Evolutionary conservation across 2,888 invertebrate species (phyloP).

Genomic region (Pyrocoelia pectoralis): DNA sequence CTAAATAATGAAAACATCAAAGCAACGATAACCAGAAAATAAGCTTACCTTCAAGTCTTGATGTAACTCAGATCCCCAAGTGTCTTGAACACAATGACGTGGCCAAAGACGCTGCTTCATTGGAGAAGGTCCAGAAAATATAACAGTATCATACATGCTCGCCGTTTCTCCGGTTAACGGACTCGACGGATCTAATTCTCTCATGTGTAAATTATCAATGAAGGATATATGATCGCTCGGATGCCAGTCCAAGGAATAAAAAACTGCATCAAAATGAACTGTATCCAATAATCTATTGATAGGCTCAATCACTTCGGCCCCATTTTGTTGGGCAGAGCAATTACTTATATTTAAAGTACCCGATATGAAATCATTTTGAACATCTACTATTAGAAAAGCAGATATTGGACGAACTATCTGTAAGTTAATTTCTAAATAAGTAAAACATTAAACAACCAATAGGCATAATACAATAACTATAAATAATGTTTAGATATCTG

Average conservation of each 20-base stretch:
- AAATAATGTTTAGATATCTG: no score
- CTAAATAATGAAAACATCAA: slow-evolving; percentile 55
- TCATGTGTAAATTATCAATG: slow-evolving; percentile 86
- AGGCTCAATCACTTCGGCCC: slow-evolving; percentile 88
- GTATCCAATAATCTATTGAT: slow-evolving; percentile 86
- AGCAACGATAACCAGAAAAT: background rate
- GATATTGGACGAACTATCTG: slow-evolving; percentile 86
- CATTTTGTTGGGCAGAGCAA: slow-evolving; percentile 91
- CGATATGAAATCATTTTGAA: slow-evolving; percentile 97
- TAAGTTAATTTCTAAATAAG: slow-evolving; percentile 35
- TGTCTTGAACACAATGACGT: slow-evolving; percentile 93
- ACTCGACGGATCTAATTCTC: slow-evolving; percentile 77
- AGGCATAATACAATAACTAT: no score
- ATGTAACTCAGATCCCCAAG: slow-evolving; percentile 95
- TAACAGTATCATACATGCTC: slow-evolving; percentile 89
- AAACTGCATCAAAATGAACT: slow-evolving; percentile 85
- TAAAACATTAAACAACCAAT: no score
- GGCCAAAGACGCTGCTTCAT: slow-evolving; percentile 95
- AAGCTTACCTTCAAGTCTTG: slow-evolving; percentile 78
- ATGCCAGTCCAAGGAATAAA: slow-evolving; percentile 98
- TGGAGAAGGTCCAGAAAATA: slow-evolving; percentile 86
- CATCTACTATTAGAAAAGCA: slow-evolving; percentile 93
- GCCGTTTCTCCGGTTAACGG: slow-evolving; percentile 79
- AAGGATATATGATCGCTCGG: slow-evolving; percentile 96
- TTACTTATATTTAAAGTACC: slow-evolving; percentile 93